phyloP scores from a whole-genome alignment of 2,888 invertebrate genomes.

The Spisula subtruncata region DNA sequence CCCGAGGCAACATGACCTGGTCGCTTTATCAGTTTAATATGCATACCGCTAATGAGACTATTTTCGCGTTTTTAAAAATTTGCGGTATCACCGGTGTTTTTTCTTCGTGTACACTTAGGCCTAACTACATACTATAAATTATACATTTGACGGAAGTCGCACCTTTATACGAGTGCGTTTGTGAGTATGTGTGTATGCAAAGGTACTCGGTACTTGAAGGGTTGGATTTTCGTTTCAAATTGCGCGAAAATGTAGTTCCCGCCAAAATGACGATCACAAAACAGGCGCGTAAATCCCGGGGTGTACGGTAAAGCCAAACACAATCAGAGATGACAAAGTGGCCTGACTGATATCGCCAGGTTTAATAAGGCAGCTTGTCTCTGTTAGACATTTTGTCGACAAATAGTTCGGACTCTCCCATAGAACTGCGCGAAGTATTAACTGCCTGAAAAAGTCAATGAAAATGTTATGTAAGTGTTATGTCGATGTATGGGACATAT shows the following conservation, averaged over 20 bases:
- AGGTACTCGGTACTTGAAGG: too few relatives aligned
- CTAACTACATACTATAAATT: too few relatives aligned
- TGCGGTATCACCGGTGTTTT: too few relatives aligned
- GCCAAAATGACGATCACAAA: too few relatives aligned
- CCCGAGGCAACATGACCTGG: slow-evolving; percentile 45
- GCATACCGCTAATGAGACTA: background rate
- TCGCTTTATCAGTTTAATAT: slow-evolving; percentile 23
- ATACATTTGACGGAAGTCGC: too few relatives aligned
- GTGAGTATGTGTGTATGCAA: too few relatives aligned
- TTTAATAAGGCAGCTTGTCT: background rate
- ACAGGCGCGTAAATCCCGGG: too few relatives aligned
- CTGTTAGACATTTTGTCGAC: background rate
- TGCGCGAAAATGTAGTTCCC: too few relatives aligned
- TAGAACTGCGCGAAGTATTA: background rate
- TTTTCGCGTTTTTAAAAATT: too few relatives aligned
- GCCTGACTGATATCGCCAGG: background rate
- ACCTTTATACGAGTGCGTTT: too few relatives aligned
- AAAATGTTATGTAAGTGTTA: background rate
- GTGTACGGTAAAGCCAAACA: background rate
- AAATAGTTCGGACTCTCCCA: background rate
- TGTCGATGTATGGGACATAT: background rate
- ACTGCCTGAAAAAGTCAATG: background rate
- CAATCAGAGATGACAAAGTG: background rate
- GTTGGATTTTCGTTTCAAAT: too few relatives aligned
- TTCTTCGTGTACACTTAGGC: too few relatives aligned